Evolutionary conservation across 2,113 vertebrate species (phyloP), one percentile per base, ranked within the genome.

Genomic region (Meriones unguiculatus): DNA sequence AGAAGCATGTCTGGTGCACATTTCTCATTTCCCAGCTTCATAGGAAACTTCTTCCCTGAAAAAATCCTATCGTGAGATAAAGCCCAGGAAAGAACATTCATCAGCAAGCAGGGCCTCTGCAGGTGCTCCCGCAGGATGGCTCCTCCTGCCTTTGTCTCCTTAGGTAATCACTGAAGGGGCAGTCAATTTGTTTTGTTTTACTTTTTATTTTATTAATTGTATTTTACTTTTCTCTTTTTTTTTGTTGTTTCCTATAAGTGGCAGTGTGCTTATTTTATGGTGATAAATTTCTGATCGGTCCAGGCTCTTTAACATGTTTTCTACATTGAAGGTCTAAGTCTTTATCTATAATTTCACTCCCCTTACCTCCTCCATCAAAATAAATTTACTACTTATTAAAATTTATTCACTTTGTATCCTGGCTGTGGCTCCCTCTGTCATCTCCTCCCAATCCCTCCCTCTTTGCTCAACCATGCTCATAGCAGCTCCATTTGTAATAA

Each of bases 261-360:
- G 38, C n/a, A 90, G 81, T 18, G 20, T 57, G 22, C 80, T 89
- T 92, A 59, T 57, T 82, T 54, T 75, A 85, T 57, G 15, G 13
- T 86, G 52, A 82, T 50, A 93, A n/a, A 64, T 88, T 77, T 87
- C 25, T 89, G 94, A 81, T 75, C 22, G 18, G 77, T 24, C 13
- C 18, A 96, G 54, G 52, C 41, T 64, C 41, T 82, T 89, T 13
- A 89, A 70, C 91, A 25, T 52, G 62, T 82, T 75, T 94, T 90
- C 89, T 78, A 78, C 20, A 87, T 14, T 87, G 54, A 95, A 90
- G 75, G 41, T 78, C 52, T 38, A 87, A 93, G n/a, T 81, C 52
- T 46, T 96, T 41, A 62, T 64, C 46, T 13, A 94, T 1, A 93
- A 69, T 20, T 38, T 94, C 13, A 75, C 12, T 89, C 22, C 54